Evolutionary conservation across 2,113 vertebrate genomes (phyloP).

Genomic region (Leptocoma aspasia): DNA sequence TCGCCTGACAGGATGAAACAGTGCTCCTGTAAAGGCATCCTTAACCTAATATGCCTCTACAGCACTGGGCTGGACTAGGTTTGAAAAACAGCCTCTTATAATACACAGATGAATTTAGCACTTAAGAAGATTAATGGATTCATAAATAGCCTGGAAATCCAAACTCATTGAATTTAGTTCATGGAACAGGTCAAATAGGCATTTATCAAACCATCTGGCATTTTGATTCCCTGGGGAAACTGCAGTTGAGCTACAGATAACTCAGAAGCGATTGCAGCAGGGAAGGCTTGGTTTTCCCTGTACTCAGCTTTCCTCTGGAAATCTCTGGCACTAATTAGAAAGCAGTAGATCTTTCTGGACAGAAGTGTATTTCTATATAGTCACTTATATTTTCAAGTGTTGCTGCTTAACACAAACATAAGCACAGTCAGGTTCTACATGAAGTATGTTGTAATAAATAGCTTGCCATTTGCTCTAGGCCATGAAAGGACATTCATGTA

Average conservation of each 20-base stretch:
- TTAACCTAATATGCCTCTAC: slow-evolving; percentile 9
- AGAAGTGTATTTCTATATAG: neutral
- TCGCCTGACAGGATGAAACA: slow-evolving; percentile 27
- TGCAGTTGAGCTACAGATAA: neutral
- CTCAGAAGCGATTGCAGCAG: neutral
- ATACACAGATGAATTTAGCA: slow-evolving; percentile 61
- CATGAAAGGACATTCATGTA: neutral
- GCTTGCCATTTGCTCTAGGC: neutral
- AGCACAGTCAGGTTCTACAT: neutral
- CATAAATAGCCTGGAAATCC: slow-evolving; percentile 73
- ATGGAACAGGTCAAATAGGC: slow-evolving; percentile 46
- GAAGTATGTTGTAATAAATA: neutral
- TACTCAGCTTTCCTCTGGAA: neutral
- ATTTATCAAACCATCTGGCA: slow-evolving; percentile 59
- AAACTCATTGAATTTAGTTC: slow-evolving; percentile 68
- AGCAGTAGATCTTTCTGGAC: neutral
- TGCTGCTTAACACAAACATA: neutral
- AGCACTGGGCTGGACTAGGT: slow-evolving; percentile 48
- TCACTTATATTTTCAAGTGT: neutral
- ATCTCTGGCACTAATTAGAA: neutral
- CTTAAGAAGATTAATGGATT: slow-evolving; percentile 81
- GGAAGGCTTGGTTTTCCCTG: neutral
- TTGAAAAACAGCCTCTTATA: slow-evolving; percentile 64
- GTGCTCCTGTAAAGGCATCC: slow-evolving; percentile 18
- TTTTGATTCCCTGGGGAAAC: neutral